Base-by-base conservation (phyloP, 1,140 invertebrate species). In the Odontomachus brunneus region DNA sequence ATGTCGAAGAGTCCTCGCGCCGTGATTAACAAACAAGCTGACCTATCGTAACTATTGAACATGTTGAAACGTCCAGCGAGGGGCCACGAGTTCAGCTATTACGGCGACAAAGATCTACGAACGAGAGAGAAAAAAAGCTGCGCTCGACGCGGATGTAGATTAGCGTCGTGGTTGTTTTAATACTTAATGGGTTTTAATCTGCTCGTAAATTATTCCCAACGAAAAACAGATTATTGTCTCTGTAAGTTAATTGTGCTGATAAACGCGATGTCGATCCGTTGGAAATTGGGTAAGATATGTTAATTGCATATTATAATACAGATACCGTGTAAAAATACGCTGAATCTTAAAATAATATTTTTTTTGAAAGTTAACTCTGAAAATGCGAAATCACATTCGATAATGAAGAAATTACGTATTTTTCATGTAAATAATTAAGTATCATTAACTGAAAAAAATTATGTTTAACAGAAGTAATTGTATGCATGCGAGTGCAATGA, bases 71-170 rank as follows among this genome's bases (percentile, higher is more conserved):
- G 14, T 5, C 19, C 38, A 38, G 55, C 49, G 24, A n/a, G 9
- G 22, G 19, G 51, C 57, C 51, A 19, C 62, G 74, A n/a, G 75
- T 78, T 76, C 51, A 80, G 57, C 22, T 71, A 71, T 80, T 78
- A 78, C 29, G 4, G 11, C 12, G 24, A 65, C 55, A 78, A n/a
- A 2, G 4, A 78, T 78, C 62, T 78, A 59, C n/a, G 44, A 59
- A 60, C 5, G 7, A 62, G 62, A 44, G 33, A 71, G 29, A 19
- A 5, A 24, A 14, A 15, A 62, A 24, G 12, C 48, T 14, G 22
- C 5, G 62, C 19, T 24, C 55, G 22, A 24, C 11, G 22, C 0
- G 2, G 0, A 67, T 15, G 12, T 14, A 53, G 51, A 78, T 78
- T 57, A 69, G 53, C 9, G 38, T 53, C 26, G n/a, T 76, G 38